Evolutionary conservation across 1,140 invertebrate species (phyloP).

Genomic region (Himalopsyche phryganea): DNA sequence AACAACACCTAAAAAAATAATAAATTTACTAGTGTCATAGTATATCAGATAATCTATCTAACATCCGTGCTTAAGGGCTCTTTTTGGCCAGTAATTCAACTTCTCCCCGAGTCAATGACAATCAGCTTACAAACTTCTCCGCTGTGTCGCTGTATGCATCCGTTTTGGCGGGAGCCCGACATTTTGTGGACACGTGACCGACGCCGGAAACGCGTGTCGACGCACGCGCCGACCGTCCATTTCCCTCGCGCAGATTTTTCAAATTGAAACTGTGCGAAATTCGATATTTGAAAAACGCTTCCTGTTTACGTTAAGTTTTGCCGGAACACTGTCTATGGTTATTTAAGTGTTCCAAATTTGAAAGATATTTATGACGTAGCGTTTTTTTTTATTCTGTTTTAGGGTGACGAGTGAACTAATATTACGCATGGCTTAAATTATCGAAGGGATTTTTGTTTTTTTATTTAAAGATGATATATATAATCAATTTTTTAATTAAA

Average conservation of each 20-base stretch:
- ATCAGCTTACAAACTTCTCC: background rate
- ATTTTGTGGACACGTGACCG: conserved; percentile 20
- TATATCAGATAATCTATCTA: too few species aligned
- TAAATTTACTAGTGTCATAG: too few species aligned
- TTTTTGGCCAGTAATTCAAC: too few species aligned
- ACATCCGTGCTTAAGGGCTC: too few species aligned
- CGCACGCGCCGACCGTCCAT: conserved; percentile 10
- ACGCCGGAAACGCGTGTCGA: conserved; percentile 20
- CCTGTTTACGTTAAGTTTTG: conserved; percentile 19
- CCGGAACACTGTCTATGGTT: background rate
- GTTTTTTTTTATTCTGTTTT: too few species aligned
- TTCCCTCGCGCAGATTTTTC: background rate
- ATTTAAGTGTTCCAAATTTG: conserved; percentile 19
- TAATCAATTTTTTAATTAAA: too few species aligned
- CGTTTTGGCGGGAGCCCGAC: conserved; percentile 4
- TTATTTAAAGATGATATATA: too few species aligned
- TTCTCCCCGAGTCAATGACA: too few species aligned
- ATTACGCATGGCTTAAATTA: too few species aligned
- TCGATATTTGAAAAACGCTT: conserved; percentile 27
- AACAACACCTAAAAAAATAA: too few species aligned
- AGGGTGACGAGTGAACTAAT: too few species aligned
- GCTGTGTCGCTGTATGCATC: conserved; percentile 5
- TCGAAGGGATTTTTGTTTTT: too few species aligned
- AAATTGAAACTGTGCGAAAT: conserved; percentile 19
- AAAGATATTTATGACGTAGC: conserved; percentile 13